Evolutionary conservation across 2,888 invertebrate genomes (phyloP), one percentile per base, ranked within the genome.

Genomic region (Incurvaria masculella): DNA sequence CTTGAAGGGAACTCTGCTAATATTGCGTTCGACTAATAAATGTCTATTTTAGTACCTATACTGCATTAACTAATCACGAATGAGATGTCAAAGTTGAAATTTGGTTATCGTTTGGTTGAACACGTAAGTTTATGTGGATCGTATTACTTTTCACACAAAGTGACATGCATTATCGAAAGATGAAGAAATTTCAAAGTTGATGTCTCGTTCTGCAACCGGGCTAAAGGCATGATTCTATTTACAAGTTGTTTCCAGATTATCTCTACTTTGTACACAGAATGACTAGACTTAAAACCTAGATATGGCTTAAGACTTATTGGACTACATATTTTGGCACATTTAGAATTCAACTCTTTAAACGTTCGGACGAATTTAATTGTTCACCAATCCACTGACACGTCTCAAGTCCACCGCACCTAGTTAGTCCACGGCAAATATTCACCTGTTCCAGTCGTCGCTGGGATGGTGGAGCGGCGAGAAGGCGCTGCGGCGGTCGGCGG

Each of bases 381-480:
- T 23, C 14, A 23, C 2, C 14, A 17, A 20, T n/a, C 11, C 10
- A 19, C n/a, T 11, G 18, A 19, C 39, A 21, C 20, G 20, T 21
- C 43, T 17, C 21, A n/a, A 39, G n/a, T 16, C 6, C n/a, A 27
- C 10, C 17, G 40, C 44, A 8, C 44, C 18, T 6, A n/a, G 17
- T 19, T 16, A 18, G 41, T 18, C 20, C 20, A 6, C 4, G 20
- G 10, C 20, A n/a, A 11, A 45, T 19, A 26, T 82, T 84, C 84
- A 87, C 79, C 87, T 86, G 59, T 79, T 79, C 84, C 83, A 84
- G 61, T 84, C 84, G 50, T 84, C 83, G 17, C 80, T 74, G 48
- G 81, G 73, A 19, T 66, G 69, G 53, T 79, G 79, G 1, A 89
- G 72, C 4, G 88, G 88, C 2, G 88, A 87, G 63, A 89, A 89